Evolutionary conservation across 1,140 invertebrate species (phyloP).

Genomic region (Drosophila sp.): DNA sequence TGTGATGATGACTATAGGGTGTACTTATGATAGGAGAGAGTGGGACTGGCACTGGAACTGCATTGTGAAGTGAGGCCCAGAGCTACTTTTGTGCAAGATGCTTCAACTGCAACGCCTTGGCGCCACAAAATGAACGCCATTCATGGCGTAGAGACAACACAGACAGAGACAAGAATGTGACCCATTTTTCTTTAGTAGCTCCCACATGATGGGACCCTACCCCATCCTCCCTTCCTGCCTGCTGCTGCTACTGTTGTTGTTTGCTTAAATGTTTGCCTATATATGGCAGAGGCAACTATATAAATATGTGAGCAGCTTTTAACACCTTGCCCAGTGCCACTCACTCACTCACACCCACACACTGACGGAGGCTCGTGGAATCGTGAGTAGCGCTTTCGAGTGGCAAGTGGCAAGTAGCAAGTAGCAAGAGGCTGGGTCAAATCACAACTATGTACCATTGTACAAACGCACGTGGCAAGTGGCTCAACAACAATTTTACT

Average conservation of each 20-base stretch:
- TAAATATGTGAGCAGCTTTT: constrained; percentile 80
- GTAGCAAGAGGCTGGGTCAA: constrained; percentile 1
- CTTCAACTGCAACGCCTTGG: constrained; percentile 52
- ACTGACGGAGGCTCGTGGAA: not conserved
- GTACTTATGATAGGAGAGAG: constrained; percentile 31
- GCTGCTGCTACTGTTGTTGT: constrained; percentile 27
- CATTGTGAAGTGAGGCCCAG: constrained; percentile 21
- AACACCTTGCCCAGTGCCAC: constrained; percentile 64
- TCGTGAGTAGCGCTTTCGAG: constrained; percentile 46
- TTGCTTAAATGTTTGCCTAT: constrained; percentile 77
- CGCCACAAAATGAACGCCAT: constrained; percentile 70
- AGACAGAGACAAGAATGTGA: constrained; percentile 66
- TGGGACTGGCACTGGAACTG: constrained; percentile 7
- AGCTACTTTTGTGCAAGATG: constrained; percentile 60
- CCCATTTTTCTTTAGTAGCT: constrained; percentile 56
- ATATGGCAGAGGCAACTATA: constrained; percentile 73
- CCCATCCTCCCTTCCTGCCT: constrained; percentile 6
- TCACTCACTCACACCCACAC: not conserved
- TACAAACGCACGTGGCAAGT: not conserved
- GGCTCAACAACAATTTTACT: not conserved
- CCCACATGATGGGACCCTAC: constrained; percentile 32
- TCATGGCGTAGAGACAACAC: constrained; percentile 54
- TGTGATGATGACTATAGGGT: constrained; percentile 3
- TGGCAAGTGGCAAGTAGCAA: constrained; percentile 16
- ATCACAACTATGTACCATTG: constrained; percentile 1